Evolutionary conservation across 2,888 invertebrate genomes (phyloP).

Genomic region (Lacanobia oleracea): DNA sequence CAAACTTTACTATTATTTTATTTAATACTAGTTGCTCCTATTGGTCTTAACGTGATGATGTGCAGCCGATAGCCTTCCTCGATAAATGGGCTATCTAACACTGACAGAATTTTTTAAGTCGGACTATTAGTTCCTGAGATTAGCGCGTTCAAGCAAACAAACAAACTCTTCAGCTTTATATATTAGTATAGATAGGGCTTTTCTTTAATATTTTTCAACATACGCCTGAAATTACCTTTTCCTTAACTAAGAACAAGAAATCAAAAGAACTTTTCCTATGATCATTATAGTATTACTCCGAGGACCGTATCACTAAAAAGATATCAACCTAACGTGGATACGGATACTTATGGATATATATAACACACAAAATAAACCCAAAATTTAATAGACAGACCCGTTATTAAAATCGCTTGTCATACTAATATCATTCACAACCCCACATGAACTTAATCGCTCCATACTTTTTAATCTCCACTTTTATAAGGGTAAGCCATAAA

Average conservation of each 20-base stretch:
- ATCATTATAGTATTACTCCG: background rate
- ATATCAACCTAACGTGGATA: background rate
- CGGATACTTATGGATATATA: too few species aligned
- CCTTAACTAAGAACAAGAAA: background rate
- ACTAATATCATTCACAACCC: constrained; percentile 33
- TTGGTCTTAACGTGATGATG: too few species aligned
- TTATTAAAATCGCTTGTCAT: constrained; percentile 31
- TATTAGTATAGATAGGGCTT: too few species aligned
- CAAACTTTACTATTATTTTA: too few species aligned
- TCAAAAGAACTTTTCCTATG: background rate
- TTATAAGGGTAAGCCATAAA: constrained; percentile 67
- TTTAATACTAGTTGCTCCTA: too few species aligned
- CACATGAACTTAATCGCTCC: constrained; percentile 29
- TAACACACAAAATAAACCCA: background rate
- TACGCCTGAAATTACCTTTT: background rate
- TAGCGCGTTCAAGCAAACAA: too few species aligned
- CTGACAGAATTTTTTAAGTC: too few species aligned
- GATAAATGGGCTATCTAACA: too few species aligned
- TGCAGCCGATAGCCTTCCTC: too few species aligned
- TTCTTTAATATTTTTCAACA: too few species aligned
- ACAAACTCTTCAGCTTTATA: too few species aligned
- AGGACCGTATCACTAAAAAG: constrained; percentile 12
- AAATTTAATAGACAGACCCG: constrained; percentile 12
- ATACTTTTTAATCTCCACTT: constrained; percentile 58
- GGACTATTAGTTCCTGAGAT: too few species aligned